Conservation (phyloP, 2,888 invertebrate species). For the Xanthia togata region DNA sequence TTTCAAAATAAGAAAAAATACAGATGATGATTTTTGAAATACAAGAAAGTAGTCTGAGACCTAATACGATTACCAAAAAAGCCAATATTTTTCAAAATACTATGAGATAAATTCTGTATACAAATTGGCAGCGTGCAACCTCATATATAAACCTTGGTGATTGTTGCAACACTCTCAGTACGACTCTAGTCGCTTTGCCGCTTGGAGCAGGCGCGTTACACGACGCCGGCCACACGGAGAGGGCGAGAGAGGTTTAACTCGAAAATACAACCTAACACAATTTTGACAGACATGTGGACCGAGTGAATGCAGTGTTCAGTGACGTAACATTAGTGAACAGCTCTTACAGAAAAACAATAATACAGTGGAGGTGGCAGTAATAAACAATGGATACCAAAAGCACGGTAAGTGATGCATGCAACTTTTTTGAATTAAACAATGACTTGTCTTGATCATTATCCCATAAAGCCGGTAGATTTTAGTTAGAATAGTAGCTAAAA, state of each 20-base stretch:
- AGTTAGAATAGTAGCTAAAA: constrained; percentile 10
- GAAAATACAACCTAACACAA: constrained; percentile 76
- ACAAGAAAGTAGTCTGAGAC: constrained; percentile 4
- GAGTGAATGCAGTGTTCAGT: constrained; percentile 89
- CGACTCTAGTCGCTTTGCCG: constrained; percentile 91
- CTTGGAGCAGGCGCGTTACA: constrained; percentile 87
- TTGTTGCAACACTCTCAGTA: constrained; percentile 90
- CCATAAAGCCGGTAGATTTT: constrained; percentile 32
- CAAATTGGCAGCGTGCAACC: constrained; percentile 80
- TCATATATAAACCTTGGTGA: constrained; percentile 89
- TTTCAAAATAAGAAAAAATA: neutral
- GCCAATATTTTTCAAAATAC: constrained; percentile 54
- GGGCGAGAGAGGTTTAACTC: constrained; percentile 88
- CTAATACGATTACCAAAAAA: constrained; percentile 4
- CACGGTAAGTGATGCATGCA: constrained; percentile 82
- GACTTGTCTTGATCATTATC: constrained; percentile 46
- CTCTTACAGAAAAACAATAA: constrained; percentile 73
- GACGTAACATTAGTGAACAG: constrained; percentile 85
- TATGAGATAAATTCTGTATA: constrained; percentile 71
- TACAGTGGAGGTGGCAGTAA: constrained; percentile 76
- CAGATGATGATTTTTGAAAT: neutral
- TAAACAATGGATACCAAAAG: constrained; percentile 87
- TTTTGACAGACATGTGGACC: constrained; percentile 85
- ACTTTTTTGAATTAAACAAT: constrained; percentile 67
- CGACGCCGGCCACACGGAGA: constrained; percentile 89